These are phyloP conservation scores for Palythoa heliodiscus DNA, from an alignment of 92 coral and sea anemone species.

Conservation along the genomic window DNA sequence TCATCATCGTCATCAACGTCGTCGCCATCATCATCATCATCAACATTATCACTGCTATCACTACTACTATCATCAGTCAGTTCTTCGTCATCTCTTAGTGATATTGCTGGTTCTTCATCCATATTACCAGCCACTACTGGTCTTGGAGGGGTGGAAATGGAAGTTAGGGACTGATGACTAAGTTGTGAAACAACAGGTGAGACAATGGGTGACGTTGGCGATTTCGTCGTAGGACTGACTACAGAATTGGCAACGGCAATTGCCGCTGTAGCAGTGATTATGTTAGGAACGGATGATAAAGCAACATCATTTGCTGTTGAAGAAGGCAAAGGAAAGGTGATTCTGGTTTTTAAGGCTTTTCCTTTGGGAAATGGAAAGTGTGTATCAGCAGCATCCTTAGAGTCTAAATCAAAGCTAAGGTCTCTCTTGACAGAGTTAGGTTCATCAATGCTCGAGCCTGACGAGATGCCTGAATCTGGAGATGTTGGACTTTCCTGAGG, in stretches of 20 bases:
- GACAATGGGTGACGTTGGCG: slow-evolving; percentile 22
- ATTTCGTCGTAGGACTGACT: slow-evolving; percentile 57
- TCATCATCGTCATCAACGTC: slow-evolving; percentile 41
- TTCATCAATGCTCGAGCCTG: slow-evolving; percentile 80
- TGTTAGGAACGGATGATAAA: slow-evolving; percentile 64
- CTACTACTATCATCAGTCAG: slow-evolving; percentile 37
- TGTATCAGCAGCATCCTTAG: slow-evolving; percentile 57
- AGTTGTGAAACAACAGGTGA: slow-evolving; percentile 29
- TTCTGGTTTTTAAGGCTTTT: slow-evolving; percentile 63
- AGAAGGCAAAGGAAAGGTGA: slow-evolving; percentile 47
- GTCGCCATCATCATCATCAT: slow-evolving; percentile 46
- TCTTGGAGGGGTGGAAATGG: background rate
- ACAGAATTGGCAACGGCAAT: slow-evolving; percentile 87
- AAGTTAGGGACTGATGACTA: background rate
- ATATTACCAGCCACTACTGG: background rate
- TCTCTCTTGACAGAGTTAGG: slow-evolving; percentile 82
- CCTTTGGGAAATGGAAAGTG: slow-evolving; percentile 80
- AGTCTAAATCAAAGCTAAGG: slow-evolving; percentile 69
- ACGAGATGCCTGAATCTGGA: slow-evolving; percentile 97
- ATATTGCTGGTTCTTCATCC: background rate
- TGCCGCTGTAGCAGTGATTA: slow-evolving; percentile 92
- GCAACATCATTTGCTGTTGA: slow-evolving; percentile 47
- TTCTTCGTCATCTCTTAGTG: slow-evolving; percentile 32
- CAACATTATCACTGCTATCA: slow-evolving; percentile 21
- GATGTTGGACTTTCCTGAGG: slow-evolving; percentile 97